Evolutionary conservation across 2,113 vertebrate genomes (phyloP).

Genomic region (Cephalopterus ornatus): DNA sequence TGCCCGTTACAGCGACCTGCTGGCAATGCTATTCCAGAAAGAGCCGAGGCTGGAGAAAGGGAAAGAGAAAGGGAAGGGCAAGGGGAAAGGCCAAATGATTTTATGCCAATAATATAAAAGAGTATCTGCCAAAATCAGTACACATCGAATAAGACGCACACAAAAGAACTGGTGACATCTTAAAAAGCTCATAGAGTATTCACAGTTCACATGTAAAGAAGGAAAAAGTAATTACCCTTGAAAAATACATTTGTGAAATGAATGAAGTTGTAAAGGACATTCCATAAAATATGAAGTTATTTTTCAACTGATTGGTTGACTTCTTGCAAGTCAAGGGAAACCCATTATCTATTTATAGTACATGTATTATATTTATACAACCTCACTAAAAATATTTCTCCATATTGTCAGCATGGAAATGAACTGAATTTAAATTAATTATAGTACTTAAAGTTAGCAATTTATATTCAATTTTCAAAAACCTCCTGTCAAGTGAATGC

Average conservation of each 20-base stretch:
- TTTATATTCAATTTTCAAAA: background rate
- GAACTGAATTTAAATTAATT: background rate
- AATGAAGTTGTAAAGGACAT: conserved; percentile 39
- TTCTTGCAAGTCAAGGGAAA: conserved; percentile 13
- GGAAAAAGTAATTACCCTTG: conserved; percentile 47
- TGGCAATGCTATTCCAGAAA: background rate
- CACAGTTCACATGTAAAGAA: background rate
- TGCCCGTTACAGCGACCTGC: background rate
- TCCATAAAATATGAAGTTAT: conserved; percentile 20
- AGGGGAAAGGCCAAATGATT: background rate
- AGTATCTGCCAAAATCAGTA: conserved; percentile 54
- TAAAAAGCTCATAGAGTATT: conserved; percentile 2
- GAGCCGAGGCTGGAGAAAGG: background rate
- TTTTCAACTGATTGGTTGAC: conserved; percentile 34
- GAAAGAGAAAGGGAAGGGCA: background rate
- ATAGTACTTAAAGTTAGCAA: background rate
- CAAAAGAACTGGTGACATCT: background rate
- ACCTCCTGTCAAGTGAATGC: background rate
- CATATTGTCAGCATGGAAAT: background rate
- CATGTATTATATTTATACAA: background rate
- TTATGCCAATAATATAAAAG: background rate
- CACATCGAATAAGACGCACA: background rate
- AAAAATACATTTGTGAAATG: conserved; percentile 45
- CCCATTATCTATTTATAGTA: background rate
- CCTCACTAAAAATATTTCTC: background rate